Conservation (phyloP, 92 coral and sea anemone genomes). For the Siderastrea siderea region DNA sequence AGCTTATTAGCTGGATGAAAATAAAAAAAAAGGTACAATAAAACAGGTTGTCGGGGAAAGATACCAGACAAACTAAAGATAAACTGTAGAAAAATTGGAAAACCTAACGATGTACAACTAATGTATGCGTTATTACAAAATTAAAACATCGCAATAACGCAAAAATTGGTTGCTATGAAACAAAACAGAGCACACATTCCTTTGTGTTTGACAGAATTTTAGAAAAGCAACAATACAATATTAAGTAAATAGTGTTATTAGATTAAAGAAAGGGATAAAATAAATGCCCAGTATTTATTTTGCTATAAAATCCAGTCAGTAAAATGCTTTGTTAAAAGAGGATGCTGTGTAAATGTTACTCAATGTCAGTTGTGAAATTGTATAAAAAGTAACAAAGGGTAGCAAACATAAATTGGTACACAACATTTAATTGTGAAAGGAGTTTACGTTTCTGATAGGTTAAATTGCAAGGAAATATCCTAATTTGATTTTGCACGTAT, state of each 20-base stretch:
- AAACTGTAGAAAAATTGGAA: too few species aligned
- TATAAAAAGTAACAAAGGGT: too few species aligned
- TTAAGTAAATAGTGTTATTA: not conserved
- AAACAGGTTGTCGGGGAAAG: not conserved
- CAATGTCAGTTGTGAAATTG: not conserved
- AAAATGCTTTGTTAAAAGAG: not conserved
- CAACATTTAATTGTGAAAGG: too few species aligned
- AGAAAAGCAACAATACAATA: conserved; percentile 5
- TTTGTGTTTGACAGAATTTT: not conserved
- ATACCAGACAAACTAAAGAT: too few species aligned
- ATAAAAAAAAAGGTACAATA: not conserved
- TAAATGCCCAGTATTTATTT: not conserved
- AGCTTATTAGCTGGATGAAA: not conserved
- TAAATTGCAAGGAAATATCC: too few species aligned
- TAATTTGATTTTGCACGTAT: too few species aligned
- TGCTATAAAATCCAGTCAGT: not conserved
- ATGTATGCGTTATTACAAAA: not conserved
- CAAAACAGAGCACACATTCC: not conserved
- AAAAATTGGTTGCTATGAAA: not conserved
- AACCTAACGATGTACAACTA: too few species aligned
- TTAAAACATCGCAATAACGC: not conserved
- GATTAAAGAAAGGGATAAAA: not conserved
- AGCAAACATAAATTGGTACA: too few species aligned
- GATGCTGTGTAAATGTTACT: conserved; percentile 6
- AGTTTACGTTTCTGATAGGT: too few species aligned